Evolutionary conservation across 2,797 vertebrate genomes (phyloP).

Genomic region (Macropus fuliginosus): DNA sequence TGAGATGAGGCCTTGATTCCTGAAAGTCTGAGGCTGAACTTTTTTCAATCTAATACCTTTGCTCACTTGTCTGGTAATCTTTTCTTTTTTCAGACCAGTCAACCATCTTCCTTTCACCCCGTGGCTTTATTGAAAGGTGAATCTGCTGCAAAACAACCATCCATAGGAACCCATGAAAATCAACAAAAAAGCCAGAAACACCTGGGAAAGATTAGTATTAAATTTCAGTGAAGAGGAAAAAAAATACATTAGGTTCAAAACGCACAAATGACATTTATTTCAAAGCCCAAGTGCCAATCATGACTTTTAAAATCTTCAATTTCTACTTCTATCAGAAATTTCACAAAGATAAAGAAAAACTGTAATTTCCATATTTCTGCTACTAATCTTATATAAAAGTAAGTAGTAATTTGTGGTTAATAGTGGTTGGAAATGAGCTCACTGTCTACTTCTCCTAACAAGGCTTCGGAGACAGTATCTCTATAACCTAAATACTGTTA

Average conservation of each 20-base stretch:
- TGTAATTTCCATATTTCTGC: conserved; percentile 13
- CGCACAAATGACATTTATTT: neutral
- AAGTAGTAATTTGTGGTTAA: conserved; percentile 28
- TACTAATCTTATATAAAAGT: conserved; percentile 57
- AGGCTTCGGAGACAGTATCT: neutral
- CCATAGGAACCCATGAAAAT: conserved; percentile 29
- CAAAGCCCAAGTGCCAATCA: neutral
- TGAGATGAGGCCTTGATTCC: neutral
- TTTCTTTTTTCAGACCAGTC: neutral
- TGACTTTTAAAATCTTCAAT: neutral
- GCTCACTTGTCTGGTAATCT: neutral
- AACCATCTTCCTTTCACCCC: neutral
- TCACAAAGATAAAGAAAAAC: neutral
- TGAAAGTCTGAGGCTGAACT: neutral
- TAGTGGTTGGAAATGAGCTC: conserved; percentile 34
- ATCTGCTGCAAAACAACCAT: neutral
- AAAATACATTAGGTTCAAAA: neutral
- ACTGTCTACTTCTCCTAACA: neutral
- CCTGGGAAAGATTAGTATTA: neutral
- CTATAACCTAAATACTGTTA: neutral
- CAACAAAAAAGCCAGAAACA: neutral
- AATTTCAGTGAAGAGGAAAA: neutral
- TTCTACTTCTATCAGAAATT: conserved; percentile 26
- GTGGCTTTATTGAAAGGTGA: neutral
- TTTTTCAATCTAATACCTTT: neutral